Evolutionary conservation across 2,113 vertebrate genomes (phyloP).

Genomic region (Pachycephala philippinensis): DNA sequence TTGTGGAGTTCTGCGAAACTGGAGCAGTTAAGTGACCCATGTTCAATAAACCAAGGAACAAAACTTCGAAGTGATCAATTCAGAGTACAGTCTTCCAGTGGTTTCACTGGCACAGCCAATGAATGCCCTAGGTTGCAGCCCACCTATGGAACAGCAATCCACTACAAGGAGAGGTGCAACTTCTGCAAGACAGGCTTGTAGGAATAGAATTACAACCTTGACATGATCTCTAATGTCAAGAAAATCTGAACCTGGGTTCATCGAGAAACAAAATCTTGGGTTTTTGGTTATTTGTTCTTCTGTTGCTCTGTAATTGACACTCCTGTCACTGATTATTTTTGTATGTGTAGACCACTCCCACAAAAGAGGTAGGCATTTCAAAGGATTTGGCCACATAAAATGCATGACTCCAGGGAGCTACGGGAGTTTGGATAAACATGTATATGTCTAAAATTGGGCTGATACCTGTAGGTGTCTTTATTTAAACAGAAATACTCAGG

Average conservation of each 20-base stretch:
- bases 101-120: not conserved
- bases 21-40: not conserved
- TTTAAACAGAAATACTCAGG: not conserved
- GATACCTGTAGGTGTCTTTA: not conserved
- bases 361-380: not conserved
- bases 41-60: not conserved
- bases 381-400: not conserved
- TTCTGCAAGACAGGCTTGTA: not conserved
- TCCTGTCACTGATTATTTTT: not conserved
- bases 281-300: not conserved
- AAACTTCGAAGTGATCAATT: fast-evolving
- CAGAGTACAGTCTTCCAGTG: not conserved
- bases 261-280: not conserved
- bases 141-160: not conserved
- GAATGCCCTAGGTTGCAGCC: not conserved
- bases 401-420: not conserved
- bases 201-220: not conserved
- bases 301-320: not conserved
- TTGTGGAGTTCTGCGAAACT: not conserved
- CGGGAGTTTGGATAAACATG: not conserved
- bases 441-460: not conserved
- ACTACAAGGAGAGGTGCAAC: fast-evolving
- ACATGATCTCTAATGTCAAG: not conserved
- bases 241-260: not conserved
- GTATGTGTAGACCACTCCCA: not conserved